Evolutionary conservation across 2,888 invertebrate species (phyloP).

Genomic region (Agapetus fuscipes): DNA sequence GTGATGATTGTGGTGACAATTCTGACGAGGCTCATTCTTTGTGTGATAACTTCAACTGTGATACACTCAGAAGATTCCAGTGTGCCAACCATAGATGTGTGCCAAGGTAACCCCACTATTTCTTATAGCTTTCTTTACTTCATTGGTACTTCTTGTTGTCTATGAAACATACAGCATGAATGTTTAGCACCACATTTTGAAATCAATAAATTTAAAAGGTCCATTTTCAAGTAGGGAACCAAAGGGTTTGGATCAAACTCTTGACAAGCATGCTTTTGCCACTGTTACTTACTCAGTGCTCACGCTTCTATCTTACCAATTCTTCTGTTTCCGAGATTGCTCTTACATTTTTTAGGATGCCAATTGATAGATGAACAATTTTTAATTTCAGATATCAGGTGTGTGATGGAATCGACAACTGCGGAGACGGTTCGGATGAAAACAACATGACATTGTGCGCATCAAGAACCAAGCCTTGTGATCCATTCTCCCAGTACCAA

Average conservation of each 20-base stretch:
- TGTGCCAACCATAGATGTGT: conserved; percentile 85
- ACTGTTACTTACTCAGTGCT: no score
- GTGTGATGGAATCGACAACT: conserved; percentile 88
- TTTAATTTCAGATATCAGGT: conserved; percentile 56
- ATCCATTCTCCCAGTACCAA: conserved; percentile 69
- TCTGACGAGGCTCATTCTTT: conserved; percentile 76
- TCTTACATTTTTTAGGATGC: no score
- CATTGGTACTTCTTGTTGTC: no score
- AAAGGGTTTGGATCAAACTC: no score
- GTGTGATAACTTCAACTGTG: conserved; percentile 80
- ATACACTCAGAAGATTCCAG: conserved; percentile 74
- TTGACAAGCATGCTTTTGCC: no score
- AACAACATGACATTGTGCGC: conserved; percentile 88
- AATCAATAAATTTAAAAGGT: no score
- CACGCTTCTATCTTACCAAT: no score
- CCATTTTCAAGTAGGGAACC: no score
- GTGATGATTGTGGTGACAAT: conserved; percentile 87
- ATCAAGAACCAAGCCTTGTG: conserved; percentile 64
- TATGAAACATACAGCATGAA: no score
- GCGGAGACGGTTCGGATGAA: conserved; percentile 92
- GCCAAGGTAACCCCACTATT: conserved; percentile 39
- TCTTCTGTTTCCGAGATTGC: no score
- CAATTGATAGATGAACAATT: no score
- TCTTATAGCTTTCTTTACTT: neutral
- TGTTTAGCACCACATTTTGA: no score